phyloP scores from a whole-genome alignment of 2,113 vertebrate genomes.

The Sapajus apella region DNA sequence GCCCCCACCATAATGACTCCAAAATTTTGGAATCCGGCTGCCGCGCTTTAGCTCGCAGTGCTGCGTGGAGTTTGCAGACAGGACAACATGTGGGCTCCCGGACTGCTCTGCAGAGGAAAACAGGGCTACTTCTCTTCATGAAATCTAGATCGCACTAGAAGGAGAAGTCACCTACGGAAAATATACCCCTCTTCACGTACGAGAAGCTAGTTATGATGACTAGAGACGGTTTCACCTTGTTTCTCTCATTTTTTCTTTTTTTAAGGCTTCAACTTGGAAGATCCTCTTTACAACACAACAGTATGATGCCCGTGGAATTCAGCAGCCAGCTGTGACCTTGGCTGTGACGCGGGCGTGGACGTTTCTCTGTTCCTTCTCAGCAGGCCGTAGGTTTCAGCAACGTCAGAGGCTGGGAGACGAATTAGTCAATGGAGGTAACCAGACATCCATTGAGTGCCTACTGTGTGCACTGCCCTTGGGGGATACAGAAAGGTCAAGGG shows the following conservation, averaged over 20 bases:
- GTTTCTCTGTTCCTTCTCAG: not conserved
- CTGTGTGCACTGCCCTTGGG: not conserved
- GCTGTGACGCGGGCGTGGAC: fast-evolving
- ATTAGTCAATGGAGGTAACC: no score
- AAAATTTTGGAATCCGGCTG: slow-evolving; percentile 35
- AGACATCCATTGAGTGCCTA: not conserved
- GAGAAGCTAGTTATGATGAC: not conserved
- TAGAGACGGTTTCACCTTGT: not conserved
- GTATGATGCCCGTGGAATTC: no score
- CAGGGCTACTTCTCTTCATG: not conserved
- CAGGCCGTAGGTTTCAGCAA: not conserved
- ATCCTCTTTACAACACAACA: not conserved
- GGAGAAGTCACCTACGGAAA: not conserved
- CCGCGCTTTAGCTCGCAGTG: not conserved
- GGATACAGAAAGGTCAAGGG: not conserved
- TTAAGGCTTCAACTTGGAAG: not conserved
- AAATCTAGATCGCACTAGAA: not conserved
- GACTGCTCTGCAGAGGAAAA: not conserved
- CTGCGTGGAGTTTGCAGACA: fast-evolving
- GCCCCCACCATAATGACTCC: not conserved
- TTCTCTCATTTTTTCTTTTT: not conserved
- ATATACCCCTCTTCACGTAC: not conserved
- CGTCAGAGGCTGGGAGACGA: not conserved
- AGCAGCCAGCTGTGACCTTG: not conserved
- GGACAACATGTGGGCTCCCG: not conserved